These are phyloP conservation scores for Microcebus ravelobensis DNA, from an alignment of 2,113 vertebrate genomes.

Conservation along the genomic window DNA sequence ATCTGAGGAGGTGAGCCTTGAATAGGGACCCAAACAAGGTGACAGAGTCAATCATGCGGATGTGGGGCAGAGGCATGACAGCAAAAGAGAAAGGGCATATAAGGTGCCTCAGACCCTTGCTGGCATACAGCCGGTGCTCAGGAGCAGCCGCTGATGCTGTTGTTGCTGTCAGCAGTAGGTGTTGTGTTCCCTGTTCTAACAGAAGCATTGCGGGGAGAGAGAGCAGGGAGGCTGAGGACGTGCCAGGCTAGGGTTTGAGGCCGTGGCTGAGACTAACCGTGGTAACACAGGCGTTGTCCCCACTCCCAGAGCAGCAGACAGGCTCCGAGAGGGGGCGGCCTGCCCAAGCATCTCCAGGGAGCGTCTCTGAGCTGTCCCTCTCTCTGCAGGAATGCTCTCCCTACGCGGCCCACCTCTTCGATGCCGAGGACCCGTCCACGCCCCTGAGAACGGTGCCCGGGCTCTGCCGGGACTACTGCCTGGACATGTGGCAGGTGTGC, in stretches of 20 bases:
- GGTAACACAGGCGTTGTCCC: neutral
- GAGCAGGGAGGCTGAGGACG: neutral
- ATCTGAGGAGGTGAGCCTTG: neutral
- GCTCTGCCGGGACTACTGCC: conserved; percentile 94
- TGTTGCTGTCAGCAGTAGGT: accelerated
- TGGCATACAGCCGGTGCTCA: neutral
- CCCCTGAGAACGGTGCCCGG: conserved; percentile 91
- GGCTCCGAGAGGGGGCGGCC: neutral
- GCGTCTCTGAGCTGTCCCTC: neutral
- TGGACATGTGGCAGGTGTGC: conserved; percentile 89
- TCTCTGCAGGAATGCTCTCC: conserved; percentile 94
- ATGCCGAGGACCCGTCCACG: conserved; percentile 93
- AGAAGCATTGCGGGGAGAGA: neutral
- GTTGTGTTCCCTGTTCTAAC: neutral
- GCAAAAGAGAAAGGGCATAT: neutral
- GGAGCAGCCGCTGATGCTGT: neutral
- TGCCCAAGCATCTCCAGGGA: accelerated
- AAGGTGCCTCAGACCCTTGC: neutral
- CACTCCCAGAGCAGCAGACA: neutral
- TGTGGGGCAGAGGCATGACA: accelerated
- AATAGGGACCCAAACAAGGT: neutral
- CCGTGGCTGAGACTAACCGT: accelerated
- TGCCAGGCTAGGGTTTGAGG: neutral
- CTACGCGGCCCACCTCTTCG: conserved; percentile 95
- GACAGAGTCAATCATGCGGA: neutral